Percentiles rank a stretch among this genome's conserved stretches.
Conservation (phyloP, 2,888 invertebrate genomes). For the Ceramica pisi region DNA sequence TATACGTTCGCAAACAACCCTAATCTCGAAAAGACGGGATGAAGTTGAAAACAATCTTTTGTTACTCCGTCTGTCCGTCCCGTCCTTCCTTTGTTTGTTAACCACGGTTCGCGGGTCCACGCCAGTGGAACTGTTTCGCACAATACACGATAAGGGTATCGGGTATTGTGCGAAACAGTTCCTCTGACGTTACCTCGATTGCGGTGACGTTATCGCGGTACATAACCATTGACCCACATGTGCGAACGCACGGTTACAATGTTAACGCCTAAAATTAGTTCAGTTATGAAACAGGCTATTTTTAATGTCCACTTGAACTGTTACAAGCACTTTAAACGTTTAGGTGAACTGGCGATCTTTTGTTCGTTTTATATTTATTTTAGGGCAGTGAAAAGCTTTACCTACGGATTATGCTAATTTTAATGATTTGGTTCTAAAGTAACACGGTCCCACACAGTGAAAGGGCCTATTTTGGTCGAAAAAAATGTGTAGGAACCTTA, state of each 20-base stretch:
- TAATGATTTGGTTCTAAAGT: too few relatives aligned
- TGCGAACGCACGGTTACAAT: slow-evolving; percentile 56
- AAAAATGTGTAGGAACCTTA: too few relatives aligned
- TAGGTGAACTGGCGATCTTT: slow-evolving; percentile 17
- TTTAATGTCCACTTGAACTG: slow-evolving; percentile 63
- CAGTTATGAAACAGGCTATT: slow-evolving; percentile 64
- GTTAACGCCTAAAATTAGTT: slow-evolving; percentile 62
- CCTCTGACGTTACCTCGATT: slow-evolving; percentile 27
- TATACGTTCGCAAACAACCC: too few relatives aligned
- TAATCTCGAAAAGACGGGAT: too few relatives aligned
- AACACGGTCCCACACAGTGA: too few relatives aligned
- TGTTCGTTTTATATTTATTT: slow-evolving; percentile 1
- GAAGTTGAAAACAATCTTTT: background rate
- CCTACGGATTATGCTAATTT: background rate
- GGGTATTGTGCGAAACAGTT: slow-evolving; percentile 1
- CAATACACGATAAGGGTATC: too few relatives aligned
- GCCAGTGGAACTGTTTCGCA: too few relatives aligned
- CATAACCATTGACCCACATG: slow-evolving; percentile 67
- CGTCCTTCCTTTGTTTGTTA: background rate
- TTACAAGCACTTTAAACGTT: slow-evolving; percentile 41
- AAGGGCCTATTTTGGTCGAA: too few relatives aligned
- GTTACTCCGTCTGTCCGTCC: too few relatives aligned
- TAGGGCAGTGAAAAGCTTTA: background rate
- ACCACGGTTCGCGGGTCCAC: too few relatives aligned
- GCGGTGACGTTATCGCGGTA: slow-evolving; percentile 45